Evolutionary conservation across 2,113 vertebrate genomes (phyloP).

Genomic region (Heterochromis multidens): DNA sequence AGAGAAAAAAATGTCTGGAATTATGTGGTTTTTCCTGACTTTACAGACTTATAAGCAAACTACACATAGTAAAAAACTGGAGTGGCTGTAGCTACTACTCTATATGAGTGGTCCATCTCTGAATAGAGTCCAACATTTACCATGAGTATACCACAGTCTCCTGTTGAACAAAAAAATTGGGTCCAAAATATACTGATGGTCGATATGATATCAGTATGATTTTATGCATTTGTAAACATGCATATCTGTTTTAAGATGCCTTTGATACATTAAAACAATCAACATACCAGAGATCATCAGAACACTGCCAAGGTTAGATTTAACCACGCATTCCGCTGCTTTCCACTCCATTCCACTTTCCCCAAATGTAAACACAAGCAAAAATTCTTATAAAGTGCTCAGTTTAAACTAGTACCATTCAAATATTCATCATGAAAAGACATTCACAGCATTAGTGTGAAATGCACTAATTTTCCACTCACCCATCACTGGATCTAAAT

Average conservation of each 20-base stretch:
- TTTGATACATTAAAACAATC: constrained; percentile 1
- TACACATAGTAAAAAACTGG: background rate
- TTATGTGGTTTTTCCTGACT: background rate
- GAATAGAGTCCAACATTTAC: background rate
- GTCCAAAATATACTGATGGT: background rate
- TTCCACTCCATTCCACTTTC: constrained; percentile 6
- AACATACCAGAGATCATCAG: background rate
- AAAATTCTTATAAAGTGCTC: constrained; percentile 51
- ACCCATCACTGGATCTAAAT: background rate
- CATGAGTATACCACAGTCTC: background rate
- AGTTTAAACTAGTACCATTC: background rate
- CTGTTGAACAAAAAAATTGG: background rate
- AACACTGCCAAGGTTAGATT: background rate
- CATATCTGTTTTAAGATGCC: background rate
- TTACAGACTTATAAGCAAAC: background rate
- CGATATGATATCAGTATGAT: background rate
- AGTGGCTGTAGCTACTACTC: background rate
- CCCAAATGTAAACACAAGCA: constrained; percentile 37
- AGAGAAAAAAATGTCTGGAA: background rate
- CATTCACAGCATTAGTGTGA: background rate
- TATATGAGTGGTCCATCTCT: background rate
- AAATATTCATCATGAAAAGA: background rate
- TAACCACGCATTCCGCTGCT: background rate
- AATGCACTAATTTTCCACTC: background rate
- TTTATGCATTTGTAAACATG: background rate